Evolutionary conservation across 2,797 vertebrate genomes (phyloP), one percentile per base, ranked within the genome.

Genomic region (Tolypeutes matacus): DNA sequence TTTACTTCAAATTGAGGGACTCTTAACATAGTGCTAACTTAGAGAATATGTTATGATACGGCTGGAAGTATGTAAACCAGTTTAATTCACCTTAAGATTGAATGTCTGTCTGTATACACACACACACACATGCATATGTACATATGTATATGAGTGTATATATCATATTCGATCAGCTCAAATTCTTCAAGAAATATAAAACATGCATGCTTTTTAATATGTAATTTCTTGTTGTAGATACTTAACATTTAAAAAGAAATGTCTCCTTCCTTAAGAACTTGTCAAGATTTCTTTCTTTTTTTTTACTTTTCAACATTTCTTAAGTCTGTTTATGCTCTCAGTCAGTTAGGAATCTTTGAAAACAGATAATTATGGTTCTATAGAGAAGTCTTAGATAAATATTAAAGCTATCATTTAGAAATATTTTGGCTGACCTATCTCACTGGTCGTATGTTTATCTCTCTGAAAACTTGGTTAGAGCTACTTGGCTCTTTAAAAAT

Each of bases 1-100:
- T 86, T 92, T 70, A 72, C 31, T 93, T 89, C 15, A 80, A 91
- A 91, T 51, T 86, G 29, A 86, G 60, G 21, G 4, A 21, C 18
- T 70, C 10, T 80, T 83, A n/a, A 42, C 49, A 73, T 5, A 51
- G 13, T 15, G 8, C 13, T 93, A 42, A 42, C 14, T 46, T 78
- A 15, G 51, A 73, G 58, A 69, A 56, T 70, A 64, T 73, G 31
- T 62, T 81, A 20, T 36, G 25, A 21, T 80, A 23, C 34, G 36
- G 56, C 58, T 84, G 56, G 31, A 70, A 87, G 23, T 7, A 53
- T 87, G 0, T 29, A 58, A 69, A 31, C 1, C 15, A 27, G 3
- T 83, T 91, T n/a, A 75, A 39, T 3, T 39, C 5, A 67, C 18
- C 20, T 23, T 23, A 20, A 86, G 31, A 67, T 13, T 51, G 15